These are phyloP conservation scores for Dinocampus coccinellae DNA, from an alignment of 2,888 invertebrate species.

Conservation along the genomic window DNA sequence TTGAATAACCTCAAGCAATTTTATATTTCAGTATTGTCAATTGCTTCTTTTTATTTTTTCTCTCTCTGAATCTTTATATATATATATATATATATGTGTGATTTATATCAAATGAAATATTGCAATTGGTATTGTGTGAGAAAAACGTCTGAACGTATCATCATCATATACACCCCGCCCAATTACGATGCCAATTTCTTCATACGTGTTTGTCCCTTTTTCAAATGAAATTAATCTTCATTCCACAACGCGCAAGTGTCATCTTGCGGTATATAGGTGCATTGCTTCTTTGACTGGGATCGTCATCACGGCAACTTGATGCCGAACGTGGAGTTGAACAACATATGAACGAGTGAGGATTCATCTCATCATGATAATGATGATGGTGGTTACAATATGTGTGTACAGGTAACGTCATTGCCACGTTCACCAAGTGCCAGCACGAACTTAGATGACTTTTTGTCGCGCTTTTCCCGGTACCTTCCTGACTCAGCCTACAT, in stretches of 20 bases:
- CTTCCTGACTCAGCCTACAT: conserved; percentile 62
- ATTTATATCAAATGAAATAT: neutral
- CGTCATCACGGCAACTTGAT: neutral
- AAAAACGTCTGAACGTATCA: neutral
- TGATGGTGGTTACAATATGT: neutral
- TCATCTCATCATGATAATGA: conserved; percentile 37
- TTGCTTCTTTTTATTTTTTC: neutral
- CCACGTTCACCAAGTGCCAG: conserved; percentile 40
- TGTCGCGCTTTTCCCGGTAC: conserved; percentile 58
- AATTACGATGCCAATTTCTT: conserved; percentile 28
- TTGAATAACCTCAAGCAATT: conserved; percentile 16
- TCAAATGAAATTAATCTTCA: conserved; percentile 23
- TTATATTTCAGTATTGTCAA: conserved; percentile 1
- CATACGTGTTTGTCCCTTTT: conserved; percentile 16
- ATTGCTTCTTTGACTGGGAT: neutral
- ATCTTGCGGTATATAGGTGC: conserved; percentile 11
- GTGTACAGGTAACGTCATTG: conserved; percentile 9
- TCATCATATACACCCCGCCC: conserved; percentile 2
- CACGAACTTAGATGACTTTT: conserved; percentile 52
- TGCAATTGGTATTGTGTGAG: neutral
- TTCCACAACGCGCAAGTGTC: conserved; percentile 22
- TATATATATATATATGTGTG: too few relatives aligned
- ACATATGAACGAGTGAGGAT: neutral
- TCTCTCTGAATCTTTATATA: neutral
- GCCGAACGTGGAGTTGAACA: neutral